Evolutionary conservation across 1,140 invertebrate genomes (phyloP).

Genomic region (Adoxophyes honmai): DNA sequence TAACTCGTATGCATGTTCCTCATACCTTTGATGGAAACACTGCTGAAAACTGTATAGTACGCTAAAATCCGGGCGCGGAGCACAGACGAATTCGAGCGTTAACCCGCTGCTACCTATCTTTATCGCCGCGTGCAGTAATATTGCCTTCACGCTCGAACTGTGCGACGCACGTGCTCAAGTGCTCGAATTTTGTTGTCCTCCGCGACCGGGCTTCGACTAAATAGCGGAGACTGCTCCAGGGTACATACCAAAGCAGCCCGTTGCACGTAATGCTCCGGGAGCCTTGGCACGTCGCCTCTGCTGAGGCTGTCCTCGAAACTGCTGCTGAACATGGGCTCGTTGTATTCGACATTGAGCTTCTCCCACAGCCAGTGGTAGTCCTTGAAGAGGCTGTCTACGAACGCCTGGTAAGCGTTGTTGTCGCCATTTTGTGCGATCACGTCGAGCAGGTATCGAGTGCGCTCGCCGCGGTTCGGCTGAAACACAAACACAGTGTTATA

Average conservation of each 20-base stretch:
- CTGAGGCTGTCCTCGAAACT: slow-evolving; percentile 66
- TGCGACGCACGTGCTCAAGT: too few relatives aligned
- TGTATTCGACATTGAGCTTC: slow-evolving; percentile 56
- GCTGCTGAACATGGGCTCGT: slow-evolving; percentile 50
- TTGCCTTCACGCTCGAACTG: too few relatives aligned
- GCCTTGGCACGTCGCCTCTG: slow-evolving; percentile 74
- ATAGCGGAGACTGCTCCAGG: too few relatives aligned
- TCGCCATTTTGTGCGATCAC: slow-evolving; percentile 47
- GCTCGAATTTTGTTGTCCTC: too few relatives aligned
- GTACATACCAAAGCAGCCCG: slow-evolving; percentile 62
- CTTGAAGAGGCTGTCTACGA: slow-evolving; percentile 68
- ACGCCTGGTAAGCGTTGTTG: slow-evolving; percentile 57
- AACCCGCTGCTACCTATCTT: too few relatives aligned
- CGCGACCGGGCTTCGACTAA: too few relatives aligned
- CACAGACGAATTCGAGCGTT: too few relatives aligned
- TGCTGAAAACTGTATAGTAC: too few relatives aligned
- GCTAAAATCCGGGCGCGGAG: too few relatives aligned
- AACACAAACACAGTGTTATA: slow-evolving; percentile 23
- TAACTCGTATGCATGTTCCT: too few relatives aligned
- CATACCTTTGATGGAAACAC: too few relatives aligned
- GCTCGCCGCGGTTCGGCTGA: slow-evolving; percentile 50
- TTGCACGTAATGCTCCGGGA: slow-evolving; percentile 72
- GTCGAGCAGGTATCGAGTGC: slow-evolving; percentile 58
- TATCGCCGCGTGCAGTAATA: too few relatives aligned
- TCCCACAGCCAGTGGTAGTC: slow-evolving; percentile 75